A percentile compares a stretch with the other conserved stretches of the same genome.
phyloP scores from a whole-genome alignment of 2,888 invertebrate species.

The Carpatolechia fugitivella region DNA sequence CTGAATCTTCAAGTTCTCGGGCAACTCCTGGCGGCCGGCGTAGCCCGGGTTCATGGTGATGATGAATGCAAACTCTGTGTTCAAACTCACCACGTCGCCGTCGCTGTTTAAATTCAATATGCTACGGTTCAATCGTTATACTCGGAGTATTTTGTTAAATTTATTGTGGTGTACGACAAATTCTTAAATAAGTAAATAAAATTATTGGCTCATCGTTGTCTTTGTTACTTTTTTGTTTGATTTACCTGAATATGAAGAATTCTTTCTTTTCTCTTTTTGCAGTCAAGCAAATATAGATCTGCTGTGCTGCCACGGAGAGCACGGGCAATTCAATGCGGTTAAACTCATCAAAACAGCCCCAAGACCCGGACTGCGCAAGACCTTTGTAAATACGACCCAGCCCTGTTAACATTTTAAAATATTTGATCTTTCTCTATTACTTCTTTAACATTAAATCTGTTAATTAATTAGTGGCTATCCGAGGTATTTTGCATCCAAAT shows the following conservation, averaged over 20 bases:
- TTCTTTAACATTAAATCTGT: too few relatives aligned
- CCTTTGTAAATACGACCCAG: slow-evolving; percentile 87
- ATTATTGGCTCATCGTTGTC: slow-evolving; percentile 94
- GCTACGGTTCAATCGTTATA: too few relatives aligned
- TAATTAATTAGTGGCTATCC: too few relatives aligned
- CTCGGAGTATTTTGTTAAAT: too few relatives aligned
- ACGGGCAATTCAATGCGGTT: slow-evolving; percentile 94
- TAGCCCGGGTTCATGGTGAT: slow-evolving; percentile 96
- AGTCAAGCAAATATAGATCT: slow-evolving; percentile 86
- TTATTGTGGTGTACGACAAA: too few relatives aligned
- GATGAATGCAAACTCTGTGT: slow-evolving; percentile 92
- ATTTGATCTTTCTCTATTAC: background rate
- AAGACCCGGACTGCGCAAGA: slow-evolving; percentile 92
- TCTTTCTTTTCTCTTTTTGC: slow-evolving; percentile 82
- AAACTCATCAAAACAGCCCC: slow-evolving; percentile 97
- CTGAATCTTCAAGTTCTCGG: slow-evolving; percentile 94
- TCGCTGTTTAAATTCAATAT: too few relatives aligned
- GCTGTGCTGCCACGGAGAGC: slow-evolving; percentile 94
- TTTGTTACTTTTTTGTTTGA: slow-evolving; percentile 58
- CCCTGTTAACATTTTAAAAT: slow-evolving; percentile 41
- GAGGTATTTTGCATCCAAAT: too few relatives aligned
- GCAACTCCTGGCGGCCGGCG: slow-evolving; percentile 93
- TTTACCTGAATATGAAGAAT: slow-evolving; percentile 81
- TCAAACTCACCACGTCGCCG: slow-evolving; percentile 88
- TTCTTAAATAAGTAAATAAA: too few relatives aligned